Conservation (phyloP, 1,140 invertebrate species). For the Phortica variegata region DNA sequence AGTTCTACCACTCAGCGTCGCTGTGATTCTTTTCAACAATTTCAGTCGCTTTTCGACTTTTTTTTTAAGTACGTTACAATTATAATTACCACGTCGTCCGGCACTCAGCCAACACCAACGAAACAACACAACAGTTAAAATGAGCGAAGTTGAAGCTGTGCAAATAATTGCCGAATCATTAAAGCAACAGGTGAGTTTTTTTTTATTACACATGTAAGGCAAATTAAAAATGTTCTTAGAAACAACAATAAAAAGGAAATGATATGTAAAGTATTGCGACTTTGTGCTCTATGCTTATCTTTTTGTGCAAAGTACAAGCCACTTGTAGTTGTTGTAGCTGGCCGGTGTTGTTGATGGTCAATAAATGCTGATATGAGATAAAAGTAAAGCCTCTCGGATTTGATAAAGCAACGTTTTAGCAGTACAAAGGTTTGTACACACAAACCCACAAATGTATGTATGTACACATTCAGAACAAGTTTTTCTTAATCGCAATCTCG, state of each 20-base stretch:
- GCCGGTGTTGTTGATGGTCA: conserved; percentile 21
- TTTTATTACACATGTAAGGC: conserved; percentile 17
- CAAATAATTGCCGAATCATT: conserved; percentile 74
- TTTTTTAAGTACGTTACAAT: too few relatives aligned
- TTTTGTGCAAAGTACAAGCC: conserved; percentile 50
- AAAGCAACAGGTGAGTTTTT: conserved; percentile 69
- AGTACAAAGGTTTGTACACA: conserved; percentile 31
- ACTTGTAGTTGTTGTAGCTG: conserved; percentile 24
- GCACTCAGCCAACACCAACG: too few relatives aligned
- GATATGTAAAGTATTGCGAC: background rate
- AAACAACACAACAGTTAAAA: conserved; percentile 43
- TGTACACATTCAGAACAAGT: too few relatives aligned
- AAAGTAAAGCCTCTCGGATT: conserved; percentile 20
- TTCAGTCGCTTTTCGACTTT: conserved; percentile 1
- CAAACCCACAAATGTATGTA: conserved; percentile 16
- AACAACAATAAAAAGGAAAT: conserved; percentile 14
- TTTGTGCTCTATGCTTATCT: conserved; percentile 28
- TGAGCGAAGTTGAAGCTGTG: conserved; percentile 70
- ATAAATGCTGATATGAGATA: conserved; percentile 22
- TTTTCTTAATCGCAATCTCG: too few relatives aligned
- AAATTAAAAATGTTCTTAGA: conserved; percentile 17
- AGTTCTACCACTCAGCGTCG: conserved; percentile 21
- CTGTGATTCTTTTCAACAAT: conserved; percentile 23
- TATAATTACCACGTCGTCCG: too few relatives aligned
- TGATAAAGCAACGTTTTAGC: conserved; percentile 25